Evolutionary conservation across 2,113 vertebrate genomes (phyloP).

Genomic region (Nibea albiflora): DNA sequence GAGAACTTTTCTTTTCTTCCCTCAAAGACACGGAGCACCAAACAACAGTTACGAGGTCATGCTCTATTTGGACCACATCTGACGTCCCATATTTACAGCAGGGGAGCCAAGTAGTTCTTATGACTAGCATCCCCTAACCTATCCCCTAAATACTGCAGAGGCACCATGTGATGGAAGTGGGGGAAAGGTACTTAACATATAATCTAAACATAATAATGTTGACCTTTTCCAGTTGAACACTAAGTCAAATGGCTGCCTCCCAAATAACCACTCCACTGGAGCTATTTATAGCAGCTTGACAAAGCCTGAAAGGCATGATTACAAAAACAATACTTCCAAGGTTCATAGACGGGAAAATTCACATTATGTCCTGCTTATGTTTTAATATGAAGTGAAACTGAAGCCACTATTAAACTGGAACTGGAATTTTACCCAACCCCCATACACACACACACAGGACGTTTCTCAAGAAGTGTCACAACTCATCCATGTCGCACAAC

Average conservation of each 20-base stretch:
- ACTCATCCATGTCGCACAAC: conserved; percentile 16
- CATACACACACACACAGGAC: neutral
- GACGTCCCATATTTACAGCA: conserved; percentile 45
- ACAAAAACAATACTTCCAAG: conserved; percentile 14
- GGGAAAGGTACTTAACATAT: conserved; percentile 74
- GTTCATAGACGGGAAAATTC: conserved; percentile 2
- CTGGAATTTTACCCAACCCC: conserved; percentile 14
- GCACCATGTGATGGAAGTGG: conserved; percentile 72
- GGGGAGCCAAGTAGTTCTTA: conserved; percentile 25
- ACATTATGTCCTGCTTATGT: neutral
- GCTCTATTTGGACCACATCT: conserved; percentile 16
- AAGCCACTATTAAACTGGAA: conserved; percentile 14
- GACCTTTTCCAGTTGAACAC: conserved; percentile 67
- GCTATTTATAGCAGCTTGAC: conserved; percentile 69
- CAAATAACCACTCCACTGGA: conserved; percentile 51
- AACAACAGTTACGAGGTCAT: conserved; percentile 47
- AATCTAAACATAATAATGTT: conserved; percentile 74
- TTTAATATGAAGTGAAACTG: conserved; percentile 12
- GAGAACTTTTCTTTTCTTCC: neutral
- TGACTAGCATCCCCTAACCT: conserved; percentile 20
- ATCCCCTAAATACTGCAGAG: conserved; percentile 48
- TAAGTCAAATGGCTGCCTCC: conserved; percentile 60
- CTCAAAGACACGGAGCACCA: neutral
- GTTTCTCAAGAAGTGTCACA: conserved; percentile 58
- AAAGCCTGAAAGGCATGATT: conserved; percentile 29